Base-by-base conservation (phyloP, 2,888 invertebrate genomes). In the Sinhomidia bicolor region DNA sequence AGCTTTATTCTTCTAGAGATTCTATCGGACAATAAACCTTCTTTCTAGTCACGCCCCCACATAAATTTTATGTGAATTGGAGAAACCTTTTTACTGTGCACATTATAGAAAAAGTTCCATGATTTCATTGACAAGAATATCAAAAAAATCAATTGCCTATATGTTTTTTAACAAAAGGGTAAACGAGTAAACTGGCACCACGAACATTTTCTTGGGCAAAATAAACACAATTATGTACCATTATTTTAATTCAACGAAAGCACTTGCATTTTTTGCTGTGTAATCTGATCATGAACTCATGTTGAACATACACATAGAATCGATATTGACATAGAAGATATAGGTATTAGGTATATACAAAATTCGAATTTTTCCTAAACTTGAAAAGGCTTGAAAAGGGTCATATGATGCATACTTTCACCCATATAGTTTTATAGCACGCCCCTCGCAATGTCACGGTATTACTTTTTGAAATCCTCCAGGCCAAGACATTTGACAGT, bases 11-110 rank as follows among this genome's bases (percentile, higher is more conserved):
- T 47, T 14, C 2, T 4, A n/a, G 29, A 32, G n/a, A 9, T 65
- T 32, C 14, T 32, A 1, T 32, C 14, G 29, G n/a, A 32, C 14
- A 65, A 17, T 32, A 36, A 41, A 36, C 23, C 17, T 44, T 74
- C 47, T 4, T 14, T 7, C 20, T 10, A 29, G 51, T 78, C 78
- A 51, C 78, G 78, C 78, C 78, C 78, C 51, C 78, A 29, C 51
- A 17, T 23, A 7, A 36, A 65, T 60, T 60, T 26, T 60, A 65
- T 36, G 32, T n/a, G 32, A 65, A 7, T 20, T 41, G 17, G 41
- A 29, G 17, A 41, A 44, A 32, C 78, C 57, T 79, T 79, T 57
- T 12, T n/a, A n/a, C n/a, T n/a, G n/a, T n/a, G n/a, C n/a, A 7
- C 68, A n/a, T 68, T 29, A 7, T 62, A 44, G 23, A 62, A 62